Conservation (phyloP, 2,113 vertebrate genomes). For the Daboia siamensis region DNA sequence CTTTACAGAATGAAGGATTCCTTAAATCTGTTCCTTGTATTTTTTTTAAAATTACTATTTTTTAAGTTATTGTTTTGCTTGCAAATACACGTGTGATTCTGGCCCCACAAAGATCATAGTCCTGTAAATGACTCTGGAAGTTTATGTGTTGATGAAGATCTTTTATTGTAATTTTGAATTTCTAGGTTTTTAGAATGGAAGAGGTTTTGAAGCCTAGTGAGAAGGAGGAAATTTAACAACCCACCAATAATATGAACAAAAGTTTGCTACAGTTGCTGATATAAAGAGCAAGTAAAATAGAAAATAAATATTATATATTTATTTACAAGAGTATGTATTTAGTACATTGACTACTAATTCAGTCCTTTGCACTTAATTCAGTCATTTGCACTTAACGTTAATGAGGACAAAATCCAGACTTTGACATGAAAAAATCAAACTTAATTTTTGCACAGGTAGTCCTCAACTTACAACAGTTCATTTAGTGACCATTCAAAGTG, state of each 20-base stretch:
- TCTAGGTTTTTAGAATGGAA: neutral
- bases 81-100: neutral
- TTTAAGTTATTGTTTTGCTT: neutral
- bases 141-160: neutral
- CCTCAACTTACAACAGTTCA: neutral
- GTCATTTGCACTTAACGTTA: neutral
- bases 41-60: neutral
- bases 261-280: neutral
- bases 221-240: neutral
- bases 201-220: neutral
- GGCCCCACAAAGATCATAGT: neutral
- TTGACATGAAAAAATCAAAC: neutral
- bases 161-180: neutral
- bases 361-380: neutral
- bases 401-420: neutral
- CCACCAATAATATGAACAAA: neutral
- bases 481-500: neutral
- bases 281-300: neutral
- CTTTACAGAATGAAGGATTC: neutral
- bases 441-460: neutral
- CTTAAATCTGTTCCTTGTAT: neutral
- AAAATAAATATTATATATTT: neutral
- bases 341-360: neutral
- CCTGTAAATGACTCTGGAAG: neutral
- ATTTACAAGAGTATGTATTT: neutral